A percentile compares a stretch with the other conserved stretches of the same genome.
Evolutionary conservation across 1,140 invertebrate species (phyloP).

Genomic region (Drosophila sechellia): DNA sequence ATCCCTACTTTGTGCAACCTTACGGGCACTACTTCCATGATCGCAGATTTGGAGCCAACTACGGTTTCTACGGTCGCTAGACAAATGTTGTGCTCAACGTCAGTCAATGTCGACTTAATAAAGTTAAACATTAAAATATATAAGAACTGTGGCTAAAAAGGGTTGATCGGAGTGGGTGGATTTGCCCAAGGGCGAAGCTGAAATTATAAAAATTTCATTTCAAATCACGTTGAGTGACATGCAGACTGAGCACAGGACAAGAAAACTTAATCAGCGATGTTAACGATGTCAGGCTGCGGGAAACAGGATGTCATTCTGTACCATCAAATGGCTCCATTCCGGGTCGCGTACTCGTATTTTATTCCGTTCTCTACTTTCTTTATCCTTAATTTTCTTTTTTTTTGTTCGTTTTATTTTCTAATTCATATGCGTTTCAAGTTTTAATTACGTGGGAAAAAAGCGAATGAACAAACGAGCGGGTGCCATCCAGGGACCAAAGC

Average conservation of each 20-base stretch:
- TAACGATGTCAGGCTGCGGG: slow-evolving; percentile 76
- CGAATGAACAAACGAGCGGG: slow-evolving; percentile 57
- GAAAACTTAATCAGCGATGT: slow-evolving; percentile 82
- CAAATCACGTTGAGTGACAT: slow-evolving; percentile 80
- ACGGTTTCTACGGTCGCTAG: slow-evolving; percentile 14
- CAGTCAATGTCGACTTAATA: slow-evolving; percentile 25
- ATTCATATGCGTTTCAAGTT: slow-evolving; percentile 83
- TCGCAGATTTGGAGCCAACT: slow-evolving; percentile 4
- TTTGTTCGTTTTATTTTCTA: slow-evolving; percentile 59
- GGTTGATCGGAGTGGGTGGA: background rate
- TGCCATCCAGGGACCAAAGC: slow-evolving; percentile 24
- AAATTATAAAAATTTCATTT: slow-evolving; percentile 72
- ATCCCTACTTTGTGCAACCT: slow-evolving; percentile 1
- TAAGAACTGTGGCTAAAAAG: slow-evolving; percentile 18
- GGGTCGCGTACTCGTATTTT: slow-evolving; percentile 66
- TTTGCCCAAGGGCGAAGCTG: slow-evolving; percentile 36
- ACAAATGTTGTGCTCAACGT: slow-evolving; percentile 8
- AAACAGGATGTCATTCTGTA: slow-evolving; percentile 48
- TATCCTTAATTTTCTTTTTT: slow-evolving; percentile 25
- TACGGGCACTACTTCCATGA: slow-evolving; percentile 8
- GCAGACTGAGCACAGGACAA: slow-evolving; percentile 69
- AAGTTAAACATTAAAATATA: slow-evolving; percentile 41
- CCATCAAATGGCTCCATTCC: slow-evolving; percentile 64
- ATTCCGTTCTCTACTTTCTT: slow-evolving; percentile 48
- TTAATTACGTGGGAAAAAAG: slow-evolving; percentile 79